These are phyloP conservation scores for Pholis gunnellus DNA, from an alignment of 2,113 vertebrate genomes.

Conservation along the genomic window DNA sequence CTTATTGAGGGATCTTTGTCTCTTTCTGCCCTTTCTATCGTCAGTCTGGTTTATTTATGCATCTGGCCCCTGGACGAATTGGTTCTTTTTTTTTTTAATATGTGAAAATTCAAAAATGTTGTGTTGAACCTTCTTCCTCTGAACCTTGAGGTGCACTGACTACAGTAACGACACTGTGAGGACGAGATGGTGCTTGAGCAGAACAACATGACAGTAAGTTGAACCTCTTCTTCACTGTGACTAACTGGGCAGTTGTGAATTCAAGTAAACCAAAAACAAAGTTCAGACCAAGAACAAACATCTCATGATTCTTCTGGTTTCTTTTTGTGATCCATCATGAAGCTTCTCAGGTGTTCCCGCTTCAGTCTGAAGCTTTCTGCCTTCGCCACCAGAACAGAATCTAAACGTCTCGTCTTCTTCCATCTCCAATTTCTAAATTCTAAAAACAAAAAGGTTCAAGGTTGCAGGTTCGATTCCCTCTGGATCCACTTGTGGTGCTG, in stretches of 20 bases:
- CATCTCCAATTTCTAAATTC: neutral
- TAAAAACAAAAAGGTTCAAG: neutral
- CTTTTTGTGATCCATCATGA: neutral
- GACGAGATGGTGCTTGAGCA: neutral
- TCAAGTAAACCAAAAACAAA: neutral
- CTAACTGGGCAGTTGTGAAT: neutral
- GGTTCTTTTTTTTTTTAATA: neutral
- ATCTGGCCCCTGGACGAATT: neutral
- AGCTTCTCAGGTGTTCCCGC: neutral
- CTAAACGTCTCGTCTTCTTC: neutral
- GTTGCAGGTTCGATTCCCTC: conserved; percentile 36
- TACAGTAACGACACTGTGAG: neutral
- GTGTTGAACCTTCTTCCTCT: neutral
- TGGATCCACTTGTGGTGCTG: conserved; percentile 56
- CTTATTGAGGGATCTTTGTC: no score
- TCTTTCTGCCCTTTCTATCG: no score
- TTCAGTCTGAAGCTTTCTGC: neutral
- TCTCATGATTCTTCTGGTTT: neutral
- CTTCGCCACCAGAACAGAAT: neutral
- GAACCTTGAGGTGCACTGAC: neutral
- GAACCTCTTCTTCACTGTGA: neutral
- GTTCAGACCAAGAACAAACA: neutral
- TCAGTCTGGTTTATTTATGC: neutral
- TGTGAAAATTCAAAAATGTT: neutral
- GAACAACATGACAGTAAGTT: neutral